These are phyloP conservation scores for Cheumatopsyche charites DNA, from an alignment of 1,140 invertebrate species.

Conservation along the genomic window DNA sequence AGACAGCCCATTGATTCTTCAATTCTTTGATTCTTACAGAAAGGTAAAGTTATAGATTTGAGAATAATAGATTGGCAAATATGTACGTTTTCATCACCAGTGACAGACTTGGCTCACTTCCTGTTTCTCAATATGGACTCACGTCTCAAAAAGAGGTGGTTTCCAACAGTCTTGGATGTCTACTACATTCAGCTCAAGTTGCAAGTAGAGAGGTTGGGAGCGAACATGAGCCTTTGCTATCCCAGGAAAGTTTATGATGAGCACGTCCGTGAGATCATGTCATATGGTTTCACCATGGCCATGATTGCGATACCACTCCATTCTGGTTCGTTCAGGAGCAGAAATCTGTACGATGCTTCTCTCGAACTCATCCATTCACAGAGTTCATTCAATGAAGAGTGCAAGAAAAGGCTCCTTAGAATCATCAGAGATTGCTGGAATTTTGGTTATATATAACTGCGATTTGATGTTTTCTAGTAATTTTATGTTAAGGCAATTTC, in stretches of 20 bases:
- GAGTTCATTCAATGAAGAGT: not conserved
- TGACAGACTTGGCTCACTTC: conserved; percentile 1
- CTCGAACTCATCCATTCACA: not conserved
- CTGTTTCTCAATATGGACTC: not conserved
- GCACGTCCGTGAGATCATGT: not conserved
- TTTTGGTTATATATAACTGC: not conserved
- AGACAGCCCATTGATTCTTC: no score
- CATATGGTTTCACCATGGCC: not conserved
- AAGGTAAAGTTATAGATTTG: not conserved
- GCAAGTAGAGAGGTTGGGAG: not conserved
- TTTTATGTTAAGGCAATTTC: no score
- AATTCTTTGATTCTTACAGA: no score
- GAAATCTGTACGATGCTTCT: not conserved
- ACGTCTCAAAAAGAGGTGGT: not conserved
- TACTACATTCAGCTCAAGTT: not conserved
- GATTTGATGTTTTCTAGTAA: no score
- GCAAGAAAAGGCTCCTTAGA: conserved; percentile 2
- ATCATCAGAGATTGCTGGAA: not conserved
- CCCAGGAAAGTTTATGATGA: not conserved
- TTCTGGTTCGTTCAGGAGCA: not conserved
- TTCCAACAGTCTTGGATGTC: not conserved
- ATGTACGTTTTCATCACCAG: not conserved
- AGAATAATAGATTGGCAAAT: conserved; percentile 19
- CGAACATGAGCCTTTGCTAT: not conserved
- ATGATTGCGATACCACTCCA: conserved; percentile 1